Conservation (phyloP, 2,113 vertebrate genomes). For the Burhinus bistriatus region DNA sequence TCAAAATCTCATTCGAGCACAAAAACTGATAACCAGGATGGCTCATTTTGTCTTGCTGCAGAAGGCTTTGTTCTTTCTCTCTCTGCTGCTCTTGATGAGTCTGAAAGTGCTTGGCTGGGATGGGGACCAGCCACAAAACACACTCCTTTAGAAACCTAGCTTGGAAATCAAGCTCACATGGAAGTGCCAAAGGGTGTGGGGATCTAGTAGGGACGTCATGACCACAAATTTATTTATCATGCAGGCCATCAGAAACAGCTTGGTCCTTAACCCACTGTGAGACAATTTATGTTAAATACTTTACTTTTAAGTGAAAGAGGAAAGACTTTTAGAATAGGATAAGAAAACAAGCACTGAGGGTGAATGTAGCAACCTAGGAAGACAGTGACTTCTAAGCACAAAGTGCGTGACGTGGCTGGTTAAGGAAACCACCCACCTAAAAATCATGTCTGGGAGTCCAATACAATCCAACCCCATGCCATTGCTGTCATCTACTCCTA, state of each 20-base stretch:
- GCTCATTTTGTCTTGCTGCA: background rate
- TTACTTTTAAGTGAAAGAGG: background rate
- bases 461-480: background rate
- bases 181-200: background rate
- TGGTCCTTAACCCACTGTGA: background rate
- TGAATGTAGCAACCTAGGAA: background rate
- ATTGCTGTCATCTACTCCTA: background rate
- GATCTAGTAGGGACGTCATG: background rate
- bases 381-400: background rate
- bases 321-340: background rate
- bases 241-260: background rate
- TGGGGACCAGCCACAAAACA: background rate
- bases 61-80: background rate
- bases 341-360: background rate
- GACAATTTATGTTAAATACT: background rate
- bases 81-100: background rate
- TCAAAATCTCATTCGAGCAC: background rate
- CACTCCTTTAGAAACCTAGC: background rate
- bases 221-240: background rate
- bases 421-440: background rate
- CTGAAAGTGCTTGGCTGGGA: background rate
- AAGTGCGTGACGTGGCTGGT: background rate
- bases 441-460: background rate
- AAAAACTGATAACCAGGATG: background rate
- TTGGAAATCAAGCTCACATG: background rate